These are phyloP conservation scores for Esox niger DNA, from an alignment of 2,113 vertebrate genomes.

Conservation along the genomic window DNA sequence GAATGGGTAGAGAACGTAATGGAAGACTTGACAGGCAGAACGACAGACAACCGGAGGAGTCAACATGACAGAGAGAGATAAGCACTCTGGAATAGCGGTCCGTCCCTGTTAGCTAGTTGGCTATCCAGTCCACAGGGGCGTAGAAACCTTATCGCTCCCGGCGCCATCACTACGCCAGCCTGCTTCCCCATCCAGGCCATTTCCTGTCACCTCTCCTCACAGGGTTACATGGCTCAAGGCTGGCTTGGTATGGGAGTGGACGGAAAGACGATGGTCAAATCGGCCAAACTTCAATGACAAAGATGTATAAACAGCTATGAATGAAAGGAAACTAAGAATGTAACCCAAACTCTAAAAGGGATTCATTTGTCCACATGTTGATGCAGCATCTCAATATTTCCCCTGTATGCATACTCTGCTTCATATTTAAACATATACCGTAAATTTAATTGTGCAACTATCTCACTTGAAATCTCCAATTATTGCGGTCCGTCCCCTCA, in stretches of 20 bases:
- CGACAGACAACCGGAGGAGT: slow-evolving; percentile 61
- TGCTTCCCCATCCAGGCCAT: background rate
- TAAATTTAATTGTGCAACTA: no score
- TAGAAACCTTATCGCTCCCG: slow-evolving; percentile 49
- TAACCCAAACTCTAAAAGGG: no score
- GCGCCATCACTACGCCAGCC: slow-evolving; percentile 26
- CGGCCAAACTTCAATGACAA: no score
- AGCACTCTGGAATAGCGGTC: slow-evolving; percentile 45
- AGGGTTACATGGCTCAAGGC: background rate
- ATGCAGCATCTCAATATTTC: no score
- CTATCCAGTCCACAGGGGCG: slow-evolving; percentile 41
- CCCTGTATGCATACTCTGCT: no score
- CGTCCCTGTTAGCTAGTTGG: slow-evolving; percentile 35
- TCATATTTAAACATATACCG: no score
- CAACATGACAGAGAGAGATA: slow-evolving; percentile 64
- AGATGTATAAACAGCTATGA: no score
- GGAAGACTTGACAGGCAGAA: slow-evolving; percentile 49
- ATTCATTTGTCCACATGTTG: no score
- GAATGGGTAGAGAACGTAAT: slow-evolving; percentile 1
- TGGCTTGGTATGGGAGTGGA: slow-evolving; percentile 1
- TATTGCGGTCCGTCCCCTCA: no score
- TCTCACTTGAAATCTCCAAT: no score
- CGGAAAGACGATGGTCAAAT: background rate
- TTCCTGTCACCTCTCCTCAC: background rate
- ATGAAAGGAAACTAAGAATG: no score